Percentiles rank a stretch among this genome's conserved stretches.
These are phyloP conservation scores for Triplophysa tibetana DNA, from an alignment of 2,113 vertebrate genomes.

Conservation along the genomic window DNA sequence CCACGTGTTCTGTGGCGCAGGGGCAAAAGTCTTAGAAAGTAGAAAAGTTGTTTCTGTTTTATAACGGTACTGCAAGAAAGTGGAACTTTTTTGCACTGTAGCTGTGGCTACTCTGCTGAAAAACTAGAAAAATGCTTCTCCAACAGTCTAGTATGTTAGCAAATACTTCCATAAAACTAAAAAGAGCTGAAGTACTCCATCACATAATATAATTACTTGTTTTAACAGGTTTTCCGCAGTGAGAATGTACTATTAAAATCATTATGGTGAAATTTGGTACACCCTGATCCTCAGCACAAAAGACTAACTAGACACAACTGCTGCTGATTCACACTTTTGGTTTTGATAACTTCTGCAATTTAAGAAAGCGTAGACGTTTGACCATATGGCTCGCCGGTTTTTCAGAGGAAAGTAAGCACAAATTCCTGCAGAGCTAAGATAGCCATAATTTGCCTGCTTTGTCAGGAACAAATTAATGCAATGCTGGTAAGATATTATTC, in stretches of 20 bases:
- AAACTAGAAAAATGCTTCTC: background rate
- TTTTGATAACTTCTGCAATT: slow-evolving; percentile 22
- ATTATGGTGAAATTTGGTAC: slow-evolving; percentile 16
- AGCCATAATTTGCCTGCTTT: slow-evolving; percentile 26
- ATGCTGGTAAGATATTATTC: slow-evolving; percentile 19
- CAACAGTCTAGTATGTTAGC: background rate
- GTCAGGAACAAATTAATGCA: slow-evolving; percentile 34
- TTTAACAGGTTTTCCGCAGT: background rate
- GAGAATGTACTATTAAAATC: slow-evolving; percentile 20
- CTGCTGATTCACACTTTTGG: slow-evolving; percentile 37
- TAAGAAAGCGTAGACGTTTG: slow-evolving; percentile 10
- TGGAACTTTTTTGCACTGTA: background rate
- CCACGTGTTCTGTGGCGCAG: slow-evolving; percentile 1
- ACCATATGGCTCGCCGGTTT: slow-evolving; percentile 43
- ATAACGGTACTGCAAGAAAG: background rate
- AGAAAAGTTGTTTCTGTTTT: background rate
- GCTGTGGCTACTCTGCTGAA: background rate
- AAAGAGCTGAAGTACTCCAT: slow-evolving; percentile 4
- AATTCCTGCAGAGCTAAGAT: slow-evolving; percentile 46
- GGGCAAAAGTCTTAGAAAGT: slow-evolving; percentile 24
- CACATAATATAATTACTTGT: slow-evolving; percentile 14
- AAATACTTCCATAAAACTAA: slow-evolving; percentile 2
- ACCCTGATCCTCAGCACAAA: slow-evolving; percentile 31
- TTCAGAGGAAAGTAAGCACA: slow-evolving; percentile 44
- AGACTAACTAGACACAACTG: slow-evolving; percentile 24